These are phyloP conservation scores for Epizoanthus fatuus DNA, from an alignment of 92 coral and sea anemone genomes.

Conservation along the genomic window DNA sequence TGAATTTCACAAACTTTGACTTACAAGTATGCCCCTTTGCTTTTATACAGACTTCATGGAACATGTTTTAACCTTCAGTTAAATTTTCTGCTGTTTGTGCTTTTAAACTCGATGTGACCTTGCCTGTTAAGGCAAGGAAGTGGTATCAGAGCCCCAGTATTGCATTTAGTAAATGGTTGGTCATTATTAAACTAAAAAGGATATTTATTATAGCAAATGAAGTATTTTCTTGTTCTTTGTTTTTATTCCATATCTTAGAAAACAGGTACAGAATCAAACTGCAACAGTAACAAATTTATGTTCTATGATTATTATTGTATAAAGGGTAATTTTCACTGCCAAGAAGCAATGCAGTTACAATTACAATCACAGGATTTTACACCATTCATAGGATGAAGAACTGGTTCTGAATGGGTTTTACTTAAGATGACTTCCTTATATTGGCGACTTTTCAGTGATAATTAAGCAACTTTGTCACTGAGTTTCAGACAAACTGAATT, in stretches of 20 bases:
- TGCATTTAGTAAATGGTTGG: conserved; percentile 14
- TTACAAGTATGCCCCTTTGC: conserved; percentile 15
- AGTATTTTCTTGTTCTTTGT: conserved; percentile 16
- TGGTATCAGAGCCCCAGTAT: conserved; percentile 12
- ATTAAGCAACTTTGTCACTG: conserved; percentile 22
- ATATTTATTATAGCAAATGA: not conserved
- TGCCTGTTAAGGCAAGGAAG: conserved; percentile 16
- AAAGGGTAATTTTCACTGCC: conserved; percentile 16
- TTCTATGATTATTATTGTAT: conserved; percentile 1
- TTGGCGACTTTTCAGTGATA: conserved; percentile 10
- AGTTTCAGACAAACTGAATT: conserved; percentile 5
- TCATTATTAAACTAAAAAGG: not conserved
- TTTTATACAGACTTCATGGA: conserved; percentile 12
- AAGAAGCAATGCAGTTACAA: conserved; percentile 6
- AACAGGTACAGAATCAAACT: conserved; percentile 14
- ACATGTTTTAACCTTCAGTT: conserved; percentile 23
- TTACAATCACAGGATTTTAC: too few species aligned
- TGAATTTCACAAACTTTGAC: not conserved
- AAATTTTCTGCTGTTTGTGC: conserved; percentile 19
- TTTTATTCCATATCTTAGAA: conserved; percentile 14
- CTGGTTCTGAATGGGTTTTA: not conserved
- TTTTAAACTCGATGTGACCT: conserved; percentile 14
- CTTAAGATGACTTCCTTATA: conserved; percentile 6
- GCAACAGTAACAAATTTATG: conserved; percentile 12
- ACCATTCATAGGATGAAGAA: not conserved